Conservation (phyloP, 2,888 invertebrate species). For the Chymomyza amoena region DNA sequence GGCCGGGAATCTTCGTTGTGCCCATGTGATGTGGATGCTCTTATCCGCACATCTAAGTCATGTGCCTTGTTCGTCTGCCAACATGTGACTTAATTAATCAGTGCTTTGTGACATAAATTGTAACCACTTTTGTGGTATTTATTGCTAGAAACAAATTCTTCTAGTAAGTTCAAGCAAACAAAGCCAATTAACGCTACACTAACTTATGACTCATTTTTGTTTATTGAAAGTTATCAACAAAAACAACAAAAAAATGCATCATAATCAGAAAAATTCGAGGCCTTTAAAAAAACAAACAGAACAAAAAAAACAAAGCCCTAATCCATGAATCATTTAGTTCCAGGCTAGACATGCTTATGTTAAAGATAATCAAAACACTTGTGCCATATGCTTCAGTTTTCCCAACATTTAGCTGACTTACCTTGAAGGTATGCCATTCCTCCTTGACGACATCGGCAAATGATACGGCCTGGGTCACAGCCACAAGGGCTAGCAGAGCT, state of each 20-base stretch:
- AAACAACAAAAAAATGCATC: not conserved
- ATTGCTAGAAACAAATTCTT: not conserved
- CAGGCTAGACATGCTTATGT: not conserved
- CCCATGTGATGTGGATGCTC: not conserved
- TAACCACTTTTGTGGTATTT: not conserved
- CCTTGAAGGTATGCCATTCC: slow-evolving; percentile 90
- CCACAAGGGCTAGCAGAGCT: slow-evolving; percentile 75
- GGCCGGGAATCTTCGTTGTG: not conserved
- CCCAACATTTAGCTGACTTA: slow-evolving; percentile 74
- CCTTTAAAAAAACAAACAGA: not conserved
- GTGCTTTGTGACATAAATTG: not conserved
- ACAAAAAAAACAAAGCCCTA: not conserved
- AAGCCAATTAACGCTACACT: not conserved
- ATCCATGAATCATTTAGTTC: not conserved
- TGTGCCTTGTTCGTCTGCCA: not conserved
- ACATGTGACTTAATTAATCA: not conserved
- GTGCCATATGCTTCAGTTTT: not conserved
- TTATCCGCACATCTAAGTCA: not conserved
- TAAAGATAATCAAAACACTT: not conserved
- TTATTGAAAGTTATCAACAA: not conserved
- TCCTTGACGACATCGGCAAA: slow-evolving; percentile 86
- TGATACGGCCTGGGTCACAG: slow-evolving; percentile 83
- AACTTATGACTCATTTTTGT: not conserved
- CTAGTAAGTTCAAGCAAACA: not conserved
- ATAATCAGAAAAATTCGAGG: not conserved